These are phyloP conservation scores for Pseudomyrmex cubaensis DNA, from an alignment of 1,140 invertebrate species.

Conservation along the genomic window DNA sequence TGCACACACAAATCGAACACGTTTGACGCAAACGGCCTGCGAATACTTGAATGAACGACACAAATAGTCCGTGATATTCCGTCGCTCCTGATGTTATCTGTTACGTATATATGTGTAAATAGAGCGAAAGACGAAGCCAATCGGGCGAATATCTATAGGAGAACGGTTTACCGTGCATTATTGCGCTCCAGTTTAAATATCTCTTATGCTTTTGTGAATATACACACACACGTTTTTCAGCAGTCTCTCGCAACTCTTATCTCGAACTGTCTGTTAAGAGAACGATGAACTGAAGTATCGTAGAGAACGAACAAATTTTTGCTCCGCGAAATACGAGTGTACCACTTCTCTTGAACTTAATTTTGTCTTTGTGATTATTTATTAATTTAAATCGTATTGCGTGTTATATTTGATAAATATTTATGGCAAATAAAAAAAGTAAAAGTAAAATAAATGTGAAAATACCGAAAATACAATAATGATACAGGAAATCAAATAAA, in stretches of 20 bases:
- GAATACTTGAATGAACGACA: slow-evolving; percentile 46
- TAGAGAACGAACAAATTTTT: too few species aligned
- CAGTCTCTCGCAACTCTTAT: background rate
- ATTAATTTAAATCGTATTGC: too few species aligned
- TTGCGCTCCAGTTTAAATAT: slow-evolving; percentile 47
- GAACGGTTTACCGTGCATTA: slow-evolving; percentile 38
- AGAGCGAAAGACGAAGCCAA: slow-evolving; percentile 55
- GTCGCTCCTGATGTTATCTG: slow-evolving; percentile 49
- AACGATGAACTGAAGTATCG: too few species aligned
- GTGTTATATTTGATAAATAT: too few species aligned
- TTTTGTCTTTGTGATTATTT: background rate
- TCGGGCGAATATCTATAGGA: slow-evolving; percentile 37
- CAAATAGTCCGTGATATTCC: slow-evolving; percentile 53
- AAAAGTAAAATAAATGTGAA: too few species aligned
- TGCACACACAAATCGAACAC: background rate
- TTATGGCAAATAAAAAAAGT: too few species aligned
- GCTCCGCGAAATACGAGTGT: too few species aligned
- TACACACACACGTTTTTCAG: background rate
- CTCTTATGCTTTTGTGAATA: background rate
- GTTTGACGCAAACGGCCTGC: slow-evolving; percentile 49
- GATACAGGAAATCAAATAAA: too few species aligned
- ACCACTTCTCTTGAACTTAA: too few species aligned
- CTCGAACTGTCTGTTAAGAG: too few species aligned
- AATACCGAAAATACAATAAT: too few species aligned
- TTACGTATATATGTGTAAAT: slow-evolving; percentile 51